A percentile compares a stretch with the other conserved stretches of the same genome.
phyloP scores from a whole-genome alignment of 2,113 vertebrate genomes.

The Platysternon megacephalum region DNA sequence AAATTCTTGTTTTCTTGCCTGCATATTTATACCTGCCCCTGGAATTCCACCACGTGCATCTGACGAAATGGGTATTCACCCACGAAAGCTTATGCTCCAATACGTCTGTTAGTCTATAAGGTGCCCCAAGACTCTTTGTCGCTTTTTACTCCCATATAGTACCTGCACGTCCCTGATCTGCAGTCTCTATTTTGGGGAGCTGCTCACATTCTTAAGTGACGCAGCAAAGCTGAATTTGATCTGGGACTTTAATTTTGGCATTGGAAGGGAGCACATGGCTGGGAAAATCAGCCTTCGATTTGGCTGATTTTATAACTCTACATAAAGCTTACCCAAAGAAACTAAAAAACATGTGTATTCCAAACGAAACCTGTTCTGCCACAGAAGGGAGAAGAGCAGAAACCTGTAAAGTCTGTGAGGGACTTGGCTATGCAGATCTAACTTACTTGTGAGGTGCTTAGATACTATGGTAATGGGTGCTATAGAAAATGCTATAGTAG shows the following conservation, averaged over 20 bases:
- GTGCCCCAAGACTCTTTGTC: no score
- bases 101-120: no score
- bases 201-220: neutral
- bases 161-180: rapidly evolving
- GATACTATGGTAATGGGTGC: neutral
- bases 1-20: no score
- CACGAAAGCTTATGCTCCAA: no score
- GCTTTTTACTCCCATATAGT: rapidly evolving
- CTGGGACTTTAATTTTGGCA: neutral
- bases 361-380: neutral
- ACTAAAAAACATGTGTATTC: rapidly evolving
- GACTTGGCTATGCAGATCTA: neutral
- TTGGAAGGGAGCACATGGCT: rapidly evolving
- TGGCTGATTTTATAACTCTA: rapidly evolving
- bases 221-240: neutral
- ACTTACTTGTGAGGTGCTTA: neutral
- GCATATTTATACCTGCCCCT: no score
- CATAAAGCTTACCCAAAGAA: rapidly evolving
- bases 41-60: no score
- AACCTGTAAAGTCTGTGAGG: neutral
- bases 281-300: neutral
- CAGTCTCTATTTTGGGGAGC: neutral
- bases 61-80: no score
- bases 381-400: neutral
- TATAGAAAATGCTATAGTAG: neutral